Percentiles rank a stretch among this genome's conserved stretches.
These are phyloP conservation scores for Oxystoma pomonae DNA, from an alignment of 2,888 invertebrate genomes.

Conservation along the genomic window DNA sequence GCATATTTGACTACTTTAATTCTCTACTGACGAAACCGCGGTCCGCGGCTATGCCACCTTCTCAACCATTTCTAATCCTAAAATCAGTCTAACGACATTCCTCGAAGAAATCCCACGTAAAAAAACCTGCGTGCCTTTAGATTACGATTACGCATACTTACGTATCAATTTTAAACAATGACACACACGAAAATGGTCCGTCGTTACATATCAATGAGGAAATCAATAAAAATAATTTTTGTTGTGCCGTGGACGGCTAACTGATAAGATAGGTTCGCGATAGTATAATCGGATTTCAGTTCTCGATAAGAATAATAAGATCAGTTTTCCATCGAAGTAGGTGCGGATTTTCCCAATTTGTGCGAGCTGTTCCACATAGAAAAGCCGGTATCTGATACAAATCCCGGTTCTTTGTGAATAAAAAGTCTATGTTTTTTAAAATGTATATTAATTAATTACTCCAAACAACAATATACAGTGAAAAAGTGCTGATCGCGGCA, in stretches of 20 bases:
- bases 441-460: not conserved
- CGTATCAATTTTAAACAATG: not conserved
- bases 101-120: not conserved
- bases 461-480: not conserved
- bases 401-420: not conserved
- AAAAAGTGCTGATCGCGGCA: not conserved
- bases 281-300: not conserved
- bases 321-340: not conserved
- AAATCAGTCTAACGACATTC: not conserved
- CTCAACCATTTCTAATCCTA: not conserved
- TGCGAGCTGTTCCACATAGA: too few species aligned
- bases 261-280: not conserved
- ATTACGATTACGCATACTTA: not conserved
- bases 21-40: not conserved
- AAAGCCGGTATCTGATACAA: too few species aligned
- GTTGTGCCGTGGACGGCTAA: not conserved
- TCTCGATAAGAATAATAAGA: not conserved
- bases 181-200: not conserved
- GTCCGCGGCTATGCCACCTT: not conserved
- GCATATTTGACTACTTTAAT: too few species aligned
- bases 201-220: not conserved
- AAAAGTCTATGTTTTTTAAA: not conserved
- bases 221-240: not conserved
- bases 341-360: not conserved
- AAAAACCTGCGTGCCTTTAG: not conserved